A percentile compares a stretch with the other conserved stretches of the same genome.
These are phyloP conservation scores for Ochotona curzoniae DNA, from an alignment of 2,113 vertebrate genomes.

Conservation along the genomic window DNA sequence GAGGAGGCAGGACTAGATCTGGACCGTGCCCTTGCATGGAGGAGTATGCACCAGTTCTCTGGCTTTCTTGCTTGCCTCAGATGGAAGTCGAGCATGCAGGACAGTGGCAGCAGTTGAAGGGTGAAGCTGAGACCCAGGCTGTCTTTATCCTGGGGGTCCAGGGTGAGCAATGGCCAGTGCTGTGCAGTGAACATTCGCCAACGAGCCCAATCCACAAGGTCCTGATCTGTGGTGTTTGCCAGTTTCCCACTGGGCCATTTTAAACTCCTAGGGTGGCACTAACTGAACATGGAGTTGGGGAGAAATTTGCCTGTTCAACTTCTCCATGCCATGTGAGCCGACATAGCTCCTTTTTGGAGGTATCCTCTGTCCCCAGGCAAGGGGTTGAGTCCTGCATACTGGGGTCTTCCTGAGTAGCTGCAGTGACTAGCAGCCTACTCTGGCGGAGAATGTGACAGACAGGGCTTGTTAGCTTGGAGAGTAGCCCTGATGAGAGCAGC, in stretches of 20 bases:
- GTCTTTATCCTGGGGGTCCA: not conserved
- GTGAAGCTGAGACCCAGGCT: not conserved
- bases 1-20: not conserved
- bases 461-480: not conserved
- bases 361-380: not conserved
- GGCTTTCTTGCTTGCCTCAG: not conserved
- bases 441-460: too few relatives aligned
- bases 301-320: not conserved
- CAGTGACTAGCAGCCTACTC: not conserved
- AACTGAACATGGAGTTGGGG: not conserved
- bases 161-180: not conserved
- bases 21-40: not conserved
- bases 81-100: not conserved
- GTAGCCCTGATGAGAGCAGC: not conserved
- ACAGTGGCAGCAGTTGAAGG: too few relatives aligned
- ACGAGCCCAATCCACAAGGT: too few relatives aligned
- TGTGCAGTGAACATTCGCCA: not conserved
- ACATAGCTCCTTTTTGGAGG: not conserved
- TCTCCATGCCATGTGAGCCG: fast-evolving
- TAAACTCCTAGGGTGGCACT: not conserved
- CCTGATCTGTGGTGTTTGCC: not conserved
- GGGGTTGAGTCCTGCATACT: not conserved
- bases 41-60: not conserved
- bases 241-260: not conserved
- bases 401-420: not conserved